These are phyloP conservation scores for Octopus bimaculoides DNA, from an alignment of 1,140 invertebrate species.

Conservation along the genomic window DNA sequence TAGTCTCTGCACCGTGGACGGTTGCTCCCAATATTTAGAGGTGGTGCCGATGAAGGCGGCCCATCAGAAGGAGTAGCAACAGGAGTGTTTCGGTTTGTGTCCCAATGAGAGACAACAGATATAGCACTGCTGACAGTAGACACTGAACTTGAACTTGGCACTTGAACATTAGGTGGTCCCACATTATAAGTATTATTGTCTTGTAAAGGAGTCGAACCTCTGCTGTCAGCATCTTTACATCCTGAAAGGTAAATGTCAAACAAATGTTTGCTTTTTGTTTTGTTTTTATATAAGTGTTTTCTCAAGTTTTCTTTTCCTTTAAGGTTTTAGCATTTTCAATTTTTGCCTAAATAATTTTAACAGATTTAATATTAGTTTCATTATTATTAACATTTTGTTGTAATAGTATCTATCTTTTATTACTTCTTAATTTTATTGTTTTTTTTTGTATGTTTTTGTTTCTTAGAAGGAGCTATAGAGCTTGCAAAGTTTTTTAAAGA, in stretches of 20 bases:
- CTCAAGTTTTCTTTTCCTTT: too few relatives aligned
- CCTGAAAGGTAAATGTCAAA: neutral
- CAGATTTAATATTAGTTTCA: too few relatives aligned
- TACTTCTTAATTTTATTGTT: too few relatives aligned
- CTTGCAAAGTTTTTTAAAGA: too few relatives aligned
- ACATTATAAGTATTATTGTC: slow-evolving; percentile 26
- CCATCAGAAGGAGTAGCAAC: too few relatives aligned
- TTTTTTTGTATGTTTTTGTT: too few relatives aligned
- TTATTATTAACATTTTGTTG: too few relatives aligned
- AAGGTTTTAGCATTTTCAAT: too few relatives aligned
- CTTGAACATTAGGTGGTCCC: slow-evolving; percentile 26
- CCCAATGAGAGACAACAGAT: slow-evolving; percentile 12
- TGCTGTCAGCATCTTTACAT: slow-evolving; percentile 33
- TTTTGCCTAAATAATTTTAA: too few relatives aligned
- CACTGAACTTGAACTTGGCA: neutral
- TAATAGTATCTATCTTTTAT: too few relatives aligned
- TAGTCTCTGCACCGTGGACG: slow-evolving; percentile 58
- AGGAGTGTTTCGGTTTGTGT: neutral
- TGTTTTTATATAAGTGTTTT: too few relatives aligned
- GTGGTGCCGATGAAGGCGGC: neutral
- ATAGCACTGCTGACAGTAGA: slow-evolving; percentile 12
- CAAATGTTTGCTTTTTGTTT: neutral
- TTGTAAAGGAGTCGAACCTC: slow-evolving; percentile 44
- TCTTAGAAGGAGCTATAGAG: too few relatives aligned
- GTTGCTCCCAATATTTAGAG: neutral